Conservation (phyloP, 2,797 vertebrate species). For the Pampus argenteus region DNA sequence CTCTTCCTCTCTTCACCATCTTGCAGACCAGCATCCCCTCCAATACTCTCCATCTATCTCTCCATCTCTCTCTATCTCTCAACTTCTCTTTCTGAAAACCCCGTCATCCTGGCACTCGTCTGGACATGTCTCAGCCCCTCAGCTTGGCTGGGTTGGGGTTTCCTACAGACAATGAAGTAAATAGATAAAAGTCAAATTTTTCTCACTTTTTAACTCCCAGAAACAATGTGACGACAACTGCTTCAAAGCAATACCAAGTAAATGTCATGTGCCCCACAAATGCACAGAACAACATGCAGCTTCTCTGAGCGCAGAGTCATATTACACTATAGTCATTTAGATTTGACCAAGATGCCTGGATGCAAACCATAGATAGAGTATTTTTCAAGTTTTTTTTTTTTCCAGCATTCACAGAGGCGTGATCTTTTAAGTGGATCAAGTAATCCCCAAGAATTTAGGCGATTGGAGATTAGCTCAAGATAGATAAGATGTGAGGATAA, state of each 20-base stretch:
- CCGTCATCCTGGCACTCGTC: conserved; percentile 43
- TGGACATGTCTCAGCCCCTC: conserved; percentile 48
- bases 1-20: conserved; percentile 11
- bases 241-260: not conserved
- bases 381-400: conserved; percentile 12
- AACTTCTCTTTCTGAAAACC: conserved; percentile 16
- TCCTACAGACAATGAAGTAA: conserved; percentile 24
- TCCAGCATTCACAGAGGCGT: conserved; percentile 10
- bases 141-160: conserved; percentile 17
- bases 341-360: not conserved
- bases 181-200: conserved; percentile 7
- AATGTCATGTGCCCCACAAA: not conserved
- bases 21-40: not conserved
- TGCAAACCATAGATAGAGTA: conserved; percentile 9
- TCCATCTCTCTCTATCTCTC: conserved; percentile 18
- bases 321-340: not conserved
- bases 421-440: conserved; percentile 21
- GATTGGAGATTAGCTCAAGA: conserved; percentile 57
- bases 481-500: conserved; percentile 68
- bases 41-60: not conserved
- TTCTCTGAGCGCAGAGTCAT: not conserved
- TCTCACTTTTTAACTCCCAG: not conserved
- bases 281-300: not conserved
- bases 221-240: conserved; percentile 1
- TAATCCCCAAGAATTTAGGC: conserved; percentile 59